Base-by-base conservation (phyloP, 2,797 vertebrate genomes). In the Gadopsis bispinosus region DNA sequence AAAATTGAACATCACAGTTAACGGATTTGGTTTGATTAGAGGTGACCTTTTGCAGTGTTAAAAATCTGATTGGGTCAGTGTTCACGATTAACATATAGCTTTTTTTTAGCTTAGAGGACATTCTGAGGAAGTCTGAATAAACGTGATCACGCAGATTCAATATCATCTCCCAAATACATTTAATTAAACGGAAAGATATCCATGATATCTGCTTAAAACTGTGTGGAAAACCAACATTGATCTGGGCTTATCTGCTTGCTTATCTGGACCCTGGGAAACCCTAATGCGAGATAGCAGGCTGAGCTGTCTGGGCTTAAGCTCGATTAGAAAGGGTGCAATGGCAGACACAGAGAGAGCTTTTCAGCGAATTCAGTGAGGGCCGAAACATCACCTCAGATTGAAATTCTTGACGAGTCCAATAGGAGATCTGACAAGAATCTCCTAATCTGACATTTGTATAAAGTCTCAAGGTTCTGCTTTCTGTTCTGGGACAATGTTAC, bases 261-360 rank as follows among this genome's bases (percentile, higher is more conserved):
- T 68, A 91, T 91, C 85, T 85, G 74, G 75, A 90, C 86, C 83
- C 81, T 81, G 73, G 78, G 81, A 91, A 89, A 83, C 73, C 83
- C 73, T 63, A 50, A 85, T 74, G 81, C 48, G 37, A 80, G 88
- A 92, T 86, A 90, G 73, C 69, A 77, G 75, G 51, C 78, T 79
- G 87, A 91, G 83, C 83, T 85, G 86, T 86, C 81, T 71, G 79
- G 65, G 82, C 83, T 81, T 81, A 79, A 81, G 75, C 77, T 65
- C 0, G 4, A 41, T 45, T 54, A 77, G 62, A 85, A 80, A 83
- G 48, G 73, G 63, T 73, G 77, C 51, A 69, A 74, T 41, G 79
- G 62, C 78, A 76, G 63, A 70, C 14, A 54, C 64, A 4, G 8
- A 77, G 39, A 62, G 65, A 77, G 78, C 62, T 77, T 85, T 87